phyloP scores from a whole-genome alignment of 2,888 invertebrate genomes.

The Archaeoteleia sp. region DNA sequence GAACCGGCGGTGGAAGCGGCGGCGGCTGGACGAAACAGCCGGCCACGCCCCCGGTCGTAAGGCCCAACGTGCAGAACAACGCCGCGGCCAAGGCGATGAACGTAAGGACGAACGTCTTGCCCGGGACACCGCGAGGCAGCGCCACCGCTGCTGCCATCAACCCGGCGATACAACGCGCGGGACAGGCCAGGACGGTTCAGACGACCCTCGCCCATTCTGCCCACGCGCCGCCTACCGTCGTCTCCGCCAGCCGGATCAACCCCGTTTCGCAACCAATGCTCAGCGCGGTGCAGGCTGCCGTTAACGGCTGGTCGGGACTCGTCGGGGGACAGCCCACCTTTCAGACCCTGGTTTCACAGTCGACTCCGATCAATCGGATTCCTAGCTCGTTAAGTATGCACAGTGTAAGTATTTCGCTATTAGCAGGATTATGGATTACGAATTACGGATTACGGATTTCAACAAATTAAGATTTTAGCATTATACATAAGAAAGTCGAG shows the following conservation, averaged over 20 bases:
- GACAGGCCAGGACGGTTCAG: constrained; percentile 64
- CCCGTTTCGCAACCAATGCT: constrained; percentile 67
- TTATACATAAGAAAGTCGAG: too few species aligned
- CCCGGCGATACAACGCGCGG: constrained; percentile 68
- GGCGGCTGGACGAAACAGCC: constrained; percentile 89
- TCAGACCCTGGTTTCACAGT: constrained; percentile 69
- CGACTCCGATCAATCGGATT: constrained; percentile 71
- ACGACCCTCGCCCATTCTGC: constrained; percentile 64
- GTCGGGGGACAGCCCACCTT: constrained; percentile 74
- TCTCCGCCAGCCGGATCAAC: constrained; percentile 61
- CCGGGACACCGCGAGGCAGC: constrained; percentile 63
- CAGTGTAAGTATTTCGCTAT: constrained; percentile 70
- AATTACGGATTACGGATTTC: too few species aligned
- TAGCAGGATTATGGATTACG: too few species aligned
- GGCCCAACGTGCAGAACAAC: constrained; percentile 70
- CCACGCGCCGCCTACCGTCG: constrained; percentile 68
- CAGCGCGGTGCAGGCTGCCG: constrained; percentile 71
- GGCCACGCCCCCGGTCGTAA: constrained; percentile 79
- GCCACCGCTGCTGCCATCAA: constrained; percentile 54
- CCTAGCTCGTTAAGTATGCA: constrained; percentile 69
- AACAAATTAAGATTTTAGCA: too few species aligned
- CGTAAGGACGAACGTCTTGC: constrained; percentile 59
- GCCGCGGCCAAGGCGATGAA: constrained; percentile 67
- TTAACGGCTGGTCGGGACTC: constrained; percentile 75
- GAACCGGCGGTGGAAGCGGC: constrained; percentile 73